Base-by-base conservation (phyloP, 37 sponge, comb jelly and placozoan genomes). In the Beroe forskalii region DNA sequence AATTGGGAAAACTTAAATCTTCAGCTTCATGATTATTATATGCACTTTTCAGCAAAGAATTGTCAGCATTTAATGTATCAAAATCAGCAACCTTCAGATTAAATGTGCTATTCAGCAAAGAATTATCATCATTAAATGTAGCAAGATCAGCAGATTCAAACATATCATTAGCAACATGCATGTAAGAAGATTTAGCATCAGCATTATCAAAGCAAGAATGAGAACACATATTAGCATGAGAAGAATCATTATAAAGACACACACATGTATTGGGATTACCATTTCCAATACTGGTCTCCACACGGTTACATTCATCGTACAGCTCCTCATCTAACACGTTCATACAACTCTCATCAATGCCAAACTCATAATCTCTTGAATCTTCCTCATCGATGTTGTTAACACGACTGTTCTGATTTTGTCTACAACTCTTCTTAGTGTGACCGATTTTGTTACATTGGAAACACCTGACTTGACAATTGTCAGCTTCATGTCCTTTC, bases 321-420 rank as follows among this genome's bases (percentile, higher is more conserved):
- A 63, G 25, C 66, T 63, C 66, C 20, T 63, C 66, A 63, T 63
- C 66, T 63, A 63, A 63, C n/a, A 63, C 66, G 9, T 19, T 63
- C 66, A 23, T 3, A 30, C 66, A 63, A 20, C 66, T 63, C 66
- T 63, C 66, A 20, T 63, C 66, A 24, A 63, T 63, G 25, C n/a
- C 66, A 19, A 23, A 63, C 24, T 63, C 66, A 19, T 17, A 9
- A 6, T 63, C 66, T 63, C 66, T 63, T 3, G 66, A 20, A 8
- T 63, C 66, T 19, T 63, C 66, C 9, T 19, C 2, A 24, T 63
- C 66, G 9, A 63, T 30, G n/a, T 8, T 63, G 66, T 63, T 24
- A 6, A 63, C 66, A 17, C 60, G 9, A 23, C 66, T 30, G 28
- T 20, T 63, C 66, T 63, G 66, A 9, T 55, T 55, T 9, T 9